Base-by-base conservation (phyloP, 2,888 invertebrate genomes). In the Cyrtodaria siliqua region DNA sequence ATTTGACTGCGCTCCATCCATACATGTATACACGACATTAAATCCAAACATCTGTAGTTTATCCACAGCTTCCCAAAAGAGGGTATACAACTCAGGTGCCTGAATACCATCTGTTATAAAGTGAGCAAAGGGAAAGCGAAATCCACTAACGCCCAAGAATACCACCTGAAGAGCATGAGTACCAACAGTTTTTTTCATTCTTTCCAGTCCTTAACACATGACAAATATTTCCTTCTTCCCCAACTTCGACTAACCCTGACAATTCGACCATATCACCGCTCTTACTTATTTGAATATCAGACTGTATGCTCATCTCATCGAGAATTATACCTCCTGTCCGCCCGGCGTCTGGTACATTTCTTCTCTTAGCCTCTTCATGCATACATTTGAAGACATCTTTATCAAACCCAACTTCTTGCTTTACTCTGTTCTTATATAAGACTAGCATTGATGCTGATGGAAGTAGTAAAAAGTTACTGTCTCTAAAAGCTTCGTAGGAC, bases 291-390 rank as follows among this genome's bases (percentile, higher is more conserved):
- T 79, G 79, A 2, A 85, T 23, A 40, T 83, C 79, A 8, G 71
- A 49, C 24, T 85, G 83, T 14, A 82, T 80, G 2, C 68, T 50
- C 82, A 84, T 84, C 60, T 80, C 80, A 53, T 82, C 84, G 0
- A 79, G 14, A 6, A 85, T 60, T 1, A 85, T 60, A 0, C 83
- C 79, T 18, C 79, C 81, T 9, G 26, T 38, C 50, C 56, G 72
- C 1, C 73, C 81, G 23, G 79, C 57, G 16, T 24, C 20, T 1
- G 64, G 69, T 24, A 82, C 49, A 3, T 70, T 40, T 20, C 55
- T 50, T 38, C 68, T 50, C 27, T 53, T 57, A 4, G 79, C 84
- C 40, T 84, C 79, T 16, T 57, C 16, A 49, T 49, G n/a, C 85
- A 83, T 83, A 83, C 84, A 85, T 47, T 40, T 9, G 16, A 73